Evolutionary conservation across 2,113 vertebrate species (phyloP).

Genomic region (Lepus timidus): DNA sequence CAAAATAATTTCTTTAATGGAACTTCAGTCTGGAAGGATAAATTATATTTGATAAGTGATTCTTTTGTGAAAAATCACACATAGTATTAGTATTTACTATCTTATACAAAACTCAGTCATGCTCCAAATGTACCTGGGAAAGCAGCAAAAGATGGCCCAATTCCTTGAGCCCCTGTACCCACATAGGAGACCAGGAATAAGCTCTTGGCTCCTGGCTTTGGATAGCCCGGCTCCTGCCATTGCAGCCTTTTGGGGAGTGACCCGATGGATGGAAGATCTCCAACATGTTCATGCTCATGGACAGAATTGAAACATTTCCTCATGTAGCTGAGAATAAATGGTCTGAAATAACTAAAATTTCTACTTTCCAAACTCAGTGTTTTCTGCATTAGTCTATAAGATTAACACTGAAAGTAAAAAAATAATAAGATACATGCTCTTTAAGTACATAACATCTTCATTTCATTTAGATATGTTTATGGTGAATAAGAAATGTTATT

Average conservation of each 20-base stretch:
- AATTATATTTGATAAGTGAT: not conserved
- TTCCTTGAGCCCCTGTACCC: no score
- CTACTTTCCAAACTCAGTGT: not conserved
- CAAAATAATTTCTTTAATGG: slow-evolving; percentile 38
- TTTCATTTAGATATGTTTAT: not conserved
- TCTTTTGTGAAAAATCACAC: not conserved
- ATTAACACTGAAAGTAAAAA: slow-evolving; percentile 38
- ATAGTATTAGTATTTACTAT: not conserved
- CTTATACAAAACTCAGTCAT: not conserved
- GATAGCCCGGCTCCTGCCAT: no score
- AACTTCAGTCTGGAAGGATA: not conserved
- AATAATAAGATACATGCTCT: not conserved
- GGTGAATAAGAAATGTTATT: not conserved
- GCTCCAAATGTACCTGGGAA: no score
- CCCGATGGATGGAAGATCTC: no score
- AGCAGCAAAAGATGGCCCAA: no score
- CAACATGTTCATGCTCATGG: no score
- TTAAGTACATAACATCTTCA: not conserved
- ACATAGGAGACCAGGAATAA: no score
- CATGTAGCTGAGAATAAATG: not conserved
- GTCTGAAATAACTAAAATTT: slow-evolving; percentile 17
- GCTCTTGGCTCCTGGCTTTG: no score
- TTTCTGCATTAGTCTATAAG: not conserved
- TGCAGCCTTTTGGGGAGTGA: no score
- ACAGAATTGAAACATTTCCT: slow-evolving; percentile 3